Evolutionary conservation across 2,888 invertebrate species (phyloP).

Genomic region (Amiota communis): DNA sequence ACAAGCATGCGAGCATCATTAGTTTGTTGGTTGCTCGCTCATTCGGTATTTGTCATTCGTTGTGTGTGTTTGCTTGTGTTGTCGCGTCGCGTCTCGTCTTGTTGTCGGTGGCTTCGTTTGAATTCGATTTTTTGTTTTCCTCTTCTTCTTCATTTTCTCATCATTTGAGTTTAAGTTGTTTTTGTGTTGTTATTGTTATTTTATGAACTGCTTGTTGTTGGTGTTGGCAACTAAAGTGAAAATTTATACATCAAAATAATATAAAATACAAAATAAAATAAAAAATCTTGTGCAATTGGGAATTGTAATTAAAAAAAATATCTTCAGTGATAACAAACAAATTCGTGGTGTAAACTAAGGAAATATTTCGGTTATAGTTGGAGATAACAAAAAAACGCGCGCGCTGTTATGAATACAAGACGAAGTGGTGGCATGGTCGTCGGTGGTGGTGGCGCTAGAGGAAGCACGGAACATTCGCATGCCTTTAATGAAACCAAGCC

Average conservation of each 20-base stretch:
- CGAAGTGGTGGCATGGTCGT: slow-evolving; percentile 45
- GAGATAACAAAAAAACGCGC: neutral
- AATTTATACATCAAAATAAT: slow-evolving; percentile 6
- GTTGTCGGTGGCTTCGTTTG: slow-evolving; percentile 2
- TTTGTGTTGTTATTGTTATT: no score
- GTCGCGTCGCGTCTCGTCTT: no score
- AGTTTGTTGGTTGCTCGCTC: slow-evolving; percentile 14
- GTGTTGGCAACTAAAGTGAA: slow-evolving; percentile 46
- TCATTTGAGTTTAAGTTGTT: no score
- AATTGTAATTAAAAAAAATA: no score
- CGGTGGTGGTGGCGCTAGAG: neutral
- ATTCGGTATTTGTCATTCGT: slow-evolving; percentile 26
- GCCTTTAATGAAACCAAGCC: slow-evolving; percentile 44
- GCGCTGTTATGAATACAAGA: slow-evolving; percentile 45
- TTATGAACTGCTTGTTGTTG: slow-evolving; percentile 21
- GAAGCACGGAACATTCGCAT: neutral
- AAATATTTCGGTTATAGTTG: no score
- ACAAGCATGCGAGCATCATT: neutral
- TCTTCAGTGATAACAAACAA: no score
- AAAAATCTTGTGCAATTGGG: neutral
- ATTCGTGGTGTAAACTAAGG: no score
- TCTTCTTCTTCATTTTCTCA: neutral
- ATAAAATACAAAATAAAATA: neutral
- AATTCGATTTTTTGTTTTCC: slow-evolving; percentile 8
- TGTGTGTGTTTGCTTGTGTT: slow-evolving; percentile 15